Base-by-base conservation (phyloP, 2,888 invertebrate genomes). In the Drosophila putrida region DNA sequence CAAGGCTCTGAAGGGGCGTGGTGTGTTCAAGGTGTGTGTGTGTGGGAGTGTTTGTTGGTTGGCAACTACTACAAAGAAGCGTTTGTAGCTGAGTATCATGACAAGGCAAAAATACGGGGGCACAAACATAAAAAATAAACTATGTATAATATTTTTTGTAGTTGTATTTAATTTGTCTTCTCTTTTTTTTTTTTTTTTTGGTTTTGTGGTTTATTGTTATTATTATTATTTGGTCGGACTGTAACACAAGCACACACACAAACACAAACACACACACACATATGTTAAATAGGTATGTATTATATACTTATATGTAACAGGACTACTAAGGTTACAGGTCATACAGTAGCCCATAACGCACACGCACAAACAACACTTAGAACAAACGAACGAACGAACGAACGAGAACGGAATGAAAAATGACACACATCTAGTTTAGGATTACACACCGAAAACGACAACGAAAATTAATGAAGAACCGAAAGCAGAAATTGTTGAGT, bases 401-500 rank as follows among this genome's bases (percentile, higher is more conserved):
- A 50, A 51, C 50, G 36, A 50, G 47, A 50, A 54, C 54, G 58
- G 49, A 77, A 69, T 74, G 70, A 75, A 75, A 81, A 78, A 78
- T 69, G 58, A 88, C 71, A 76, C 73, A 84, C 67, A 84, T 77
- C 75, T 71, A 80, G 69, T 68, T 63, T 63, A 72, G 62, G 68
- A 73, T 55, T 60, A 68, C 72, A 78, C 69, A 73, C 75, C 69
- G 65, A 63, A 81, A 77, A 80, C 60, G 78, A 76, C 57, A 53
- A 72, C 66, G 60, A 65, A 80, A 81, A 81, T 65, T 64, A 70
- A 82, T 71, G 75, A 75, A 75, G 71, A 72, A 83, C 78, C 80
- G 66, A 81, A 80, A 80, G 83, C 90, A 90, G 90, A 90, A 90
- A 90, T 90, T 89, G 90, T 90, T 90, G 89, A 89, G 85, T 88